Percentiles rank a stretch among this genome's conserved stretches.
Conservation (phyloP, 2,888 invertebrate genomes). For the Nomada flava region DNA sequence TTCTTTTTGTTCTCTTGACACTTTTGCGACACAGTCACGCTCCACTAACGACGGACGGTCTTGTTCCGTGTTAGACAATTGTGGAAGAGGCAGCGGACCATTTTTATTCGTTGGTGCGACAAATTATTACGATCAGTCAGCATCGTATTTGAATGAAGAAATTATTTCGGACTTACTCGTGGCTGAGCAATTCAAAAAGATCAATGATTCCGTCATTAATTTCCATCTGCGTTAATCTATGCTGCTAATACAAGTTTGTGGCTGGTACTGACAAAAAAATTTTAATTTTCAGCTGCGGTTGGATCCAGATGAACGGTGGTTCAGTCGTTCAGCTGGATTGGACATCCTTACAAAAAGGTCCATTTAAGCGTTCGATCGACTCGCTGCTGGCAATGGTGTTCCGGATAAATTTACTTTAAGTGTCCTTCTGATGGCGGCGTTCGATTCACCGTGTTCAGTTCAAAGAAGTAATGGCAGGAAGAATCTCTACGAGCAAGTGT, state of each 20-base stretch:
- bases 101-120: not conserved
- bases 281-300: conserved; percentile 8
- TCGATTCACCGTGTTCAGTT: conserved; percentile 14
- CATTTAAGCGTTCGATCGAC: conserved; percentile 9
- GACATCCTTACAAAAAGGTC: conserved; percentile 4
- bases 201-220: not conserved
- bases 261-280: not conserved
- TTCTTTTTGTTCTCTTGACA: conserved; percentile 32
- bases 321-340: conserved; percentile 1
- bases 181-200: not conserved
- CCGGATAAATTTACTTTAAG: conserved; percentile 37
- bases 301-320: not conserved
- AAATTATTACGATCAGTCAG: not conserved
- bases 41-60: conserved; percentile 61
- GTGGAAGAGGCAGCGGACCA: not conserved
- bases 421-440: conserved; percentile 10
- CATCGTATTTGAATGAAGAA: not conserved
- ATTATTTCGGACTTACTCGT: not conserved
- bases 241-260: not conserved
- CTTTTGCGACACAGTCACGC: conserved; percentile 42
- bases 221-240: not conserved
- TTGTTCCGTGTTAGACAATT: conserved; percentile 48
- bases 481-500: conserved; percentile 39
- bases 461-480: conserved; percentile 38
- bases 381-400: not conserved